Base-by-base conservation (phyloP, 92 coral and sea anemone species). In the Zoanthus gigantus region DNA sequence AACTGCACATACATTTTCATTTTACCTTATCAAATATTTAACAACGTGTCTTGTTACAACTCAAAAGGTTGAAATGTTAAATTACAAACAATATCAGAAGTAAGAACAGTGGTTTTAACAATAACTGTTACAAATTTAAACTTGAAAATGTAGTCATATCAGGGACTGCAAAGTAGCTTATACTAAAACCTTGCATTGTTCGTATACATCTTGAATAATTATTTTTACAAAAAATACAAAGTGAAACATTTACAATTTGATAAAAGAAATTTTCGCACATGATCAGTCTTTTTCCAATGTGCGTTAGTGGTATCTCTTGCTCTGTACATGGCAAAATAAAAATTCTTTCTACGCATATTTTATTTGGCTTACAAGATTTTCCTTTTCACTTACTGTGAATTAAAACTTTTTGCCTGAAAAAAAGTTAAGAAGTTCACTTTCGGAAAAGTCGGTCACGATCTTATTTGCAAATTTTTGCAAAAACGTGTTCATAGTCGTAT, bases 401-500 rank as follows among this genome's bases (percentile, higher is more conserved):
- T 50, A 3, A 47, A 84, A 28, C 45, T 58, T 84, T 69, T 72
- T 18, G 71, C 34, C 50, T 32, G 88, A 69, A 84, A 72, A 72
- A 11, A 37, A 53, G 45, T 72, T 32, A 7, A 72, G 66, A 46
- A 84, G 88, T 72, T 84, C 34, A 46, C 32, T 45, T 72, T 84
- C 88, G 53, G 80, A 68, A 69, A 84, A 84, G 46, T 42, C 37
- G 16, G 53, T 84, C 29, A 72, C 18, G 58, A 68, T 69, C 72
- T 56, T 53, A 45, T 71, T 42, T 42, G 61, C 60, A 37, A 72
- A 13, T 69, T 32, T 44, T 14, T 53, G 45, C 72, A 84, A 53
- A 63, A 84, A 84, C 31, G 88, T 84, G 80, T 84, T 84, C 80
- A 84, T 53, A 69, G 58, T 77, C 72, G 88, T 47, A 31, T 84